Evolutionary conservation across 2,888 invertebrate species (phyloP).

Genomic region (Geophilus truncorum): DNA sequence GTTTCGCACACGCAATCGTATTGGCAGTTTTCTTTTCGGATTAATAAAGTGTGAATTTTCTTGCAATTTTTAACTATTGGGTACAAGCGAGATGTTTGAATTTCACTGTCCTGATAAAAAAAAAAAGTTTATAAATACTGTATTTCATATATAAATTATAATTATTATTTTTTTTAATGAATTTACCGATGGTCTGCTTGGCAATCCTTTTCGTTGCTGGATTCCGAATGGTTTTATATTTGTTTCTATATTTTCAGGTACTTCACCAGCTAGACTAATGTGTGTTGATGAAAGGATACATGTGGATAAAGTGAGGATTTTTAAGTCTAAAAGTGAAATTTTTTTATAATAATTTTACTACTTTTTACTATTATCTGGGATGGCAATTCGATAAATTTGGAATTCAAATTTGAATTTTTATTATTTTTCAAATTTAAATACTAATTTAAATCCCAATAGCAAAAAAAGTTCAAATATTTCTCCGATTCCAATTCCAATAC

Average conservation of each 20-base stretch:
- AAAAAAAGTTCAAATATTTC: no score
- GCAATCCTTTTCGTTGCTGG: neutral
- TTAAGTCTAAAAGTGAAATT: neutral
- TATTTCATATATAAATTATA: neutral
- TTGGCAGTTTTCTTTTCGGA: neutral
- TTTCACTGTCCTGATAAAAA: neutral
- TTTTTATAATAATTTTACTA: no score
- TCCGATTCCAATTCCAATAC: no score
- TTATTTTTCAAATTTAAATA: no score
- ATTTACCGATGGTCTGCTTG: neutral
- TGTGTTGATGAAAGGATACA: neutral
- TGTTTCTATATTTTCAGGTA: neutral
- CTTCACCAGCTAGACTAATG: neutral
- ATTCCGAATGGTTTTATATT: neutral
- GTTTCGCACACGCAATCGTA: no score
- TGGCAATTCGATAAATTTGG: no score
- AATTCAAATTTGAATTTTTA: no score
- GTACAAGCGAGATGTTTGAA: neutral
- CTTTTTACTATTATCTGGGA: no score
- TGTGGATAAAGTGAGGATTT: neutral
- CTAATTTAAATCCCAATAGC: no score
- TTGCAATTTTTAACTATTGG: neutral
- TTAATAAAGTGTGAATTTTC: neutral
- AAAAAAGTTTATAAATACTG: neutral
- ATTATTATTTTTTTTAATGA: no score